phyloP scores from a whole-genome alignment of 1,140 invertebrate species.

The Brachionus rubens region DNA sequence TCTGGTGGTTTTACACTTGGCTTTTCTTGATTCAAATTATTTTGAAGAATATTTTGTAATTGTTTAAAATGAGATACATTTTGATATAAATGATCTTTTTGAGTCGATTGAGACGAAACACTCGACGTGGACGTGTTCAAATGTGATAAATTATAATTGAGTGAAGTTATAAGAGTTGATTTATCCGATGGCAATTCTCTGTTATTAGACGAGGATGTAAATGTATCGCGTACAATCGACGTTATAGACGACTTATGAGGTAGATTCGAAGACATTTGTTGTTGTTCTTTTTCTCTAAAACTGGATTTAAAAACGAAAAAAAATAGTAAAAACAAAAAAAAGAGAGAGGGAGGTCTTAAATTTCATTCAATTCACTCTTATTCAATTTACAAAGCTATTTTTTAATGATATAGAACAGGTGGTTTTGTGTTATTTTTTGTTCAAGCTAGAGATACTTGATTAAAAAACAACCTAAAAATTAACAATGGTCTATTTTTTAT shows the following conservation, averaged over 20 bases:
- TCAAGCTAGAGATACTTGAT: too few relatives aligned
- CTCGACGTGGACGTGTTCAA: not conserved
- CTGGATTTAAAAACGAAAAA: not conserved
- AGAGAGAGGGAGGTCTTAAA: too few relatives aligned
- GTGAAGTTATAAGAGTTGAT: not conserved
- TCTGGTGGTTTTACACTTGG: not conserved
- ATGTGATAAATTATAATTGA: constrained; percentile 15
- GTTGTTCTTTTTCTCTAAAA: not conserved
- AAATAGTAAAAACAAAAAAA: not conserved
- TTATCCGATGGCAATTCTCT: constrained; percentile 6
- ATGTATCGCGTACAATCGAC: constrained; percentile 4
- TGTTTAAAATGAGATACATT: constrained; percentile 36
- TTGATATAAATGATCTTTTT: constrained; percentile 22
- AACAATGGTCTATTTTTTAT: too few relatives aligned
- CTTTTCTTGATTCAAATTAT: not conserved
- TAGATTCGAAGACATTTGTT: constrained; percentile 10
- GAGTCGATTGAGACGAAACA: not conserved
- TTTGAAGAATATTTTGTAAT: constrained; percentile 24
- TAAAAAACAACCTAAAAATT: too few relatives aligned
- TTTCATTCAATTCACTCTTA: too few relatives aligned
- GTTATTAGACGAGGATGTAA: not conserved
- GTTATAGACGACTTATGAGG: constrained; percentile 1
- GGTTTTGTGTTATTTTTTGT: too few relatives aligned
- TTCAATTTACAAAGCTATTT: too few relatives aligned
- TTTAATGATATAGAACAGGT: too few relatives aligned